Evolutionary conservation across 2,888 invertebrate genomes (phyloP), one percentile per base, ranked within the genome.

Genomic region (Tipula helvola): DNA sequence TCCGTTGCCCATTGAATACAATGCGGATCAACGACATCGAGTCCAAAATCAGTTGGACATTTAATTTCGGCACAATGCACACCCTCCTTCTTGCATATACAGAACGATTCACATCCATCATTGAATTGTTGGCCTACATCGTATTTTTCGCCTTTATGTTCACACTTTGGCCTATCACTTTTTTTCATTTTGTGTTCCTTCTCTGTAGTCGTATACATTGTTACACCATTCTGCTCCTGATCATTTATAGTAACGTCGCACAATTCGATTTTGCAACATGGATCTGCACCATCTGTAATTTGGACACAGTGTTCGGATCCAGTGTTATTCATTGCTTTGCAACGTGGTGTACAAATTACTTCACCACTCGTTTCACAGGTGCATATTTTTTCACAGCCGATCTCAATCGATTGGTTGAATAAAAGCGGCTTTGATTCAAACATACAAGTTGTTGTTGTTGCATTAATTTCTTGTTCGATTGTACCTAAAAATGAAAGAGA

Each of bases 1-100:
- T 94, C 95, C 0, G 96, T 95, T 87, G 97, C 97, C 97, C 97
- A 97, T 88, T 95, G 94, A 8, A 97, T 92, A 89, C 97, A 98
- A 87, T 95, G 94, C 0, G 97, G 95, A 89, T 97, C 96, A 85
- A 97, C 91, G 7, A 97, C 94, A 89, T 97, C 97, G n/a, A 97
- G 92, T 0, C 96, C 97, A 88, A 96, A 97, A 89, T 95, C 95
- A 0, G 96, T 95, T 88, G 97, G 95, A 89, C 97, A 98, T 88
- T 96, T 95, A 39, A 98, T 93, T 83, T 95, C 95, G 0, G 95
- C 94, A 89, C 97, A 98, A 88, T 96, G 95, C 0, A 95, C 93
- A 88, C 95, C 95, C 0, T 93, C 92, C 1, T 93, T 93, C 1
- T 93, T 93, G 90, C 97, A 97, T 87, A 95, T 93, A 90, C 97